Percentiles rank a stretch among this genome's conserved stretches.
phyloP scores from a whole-genome alignment of 2,113 vertebrate species.

The Trichechus manatus region DNA sequence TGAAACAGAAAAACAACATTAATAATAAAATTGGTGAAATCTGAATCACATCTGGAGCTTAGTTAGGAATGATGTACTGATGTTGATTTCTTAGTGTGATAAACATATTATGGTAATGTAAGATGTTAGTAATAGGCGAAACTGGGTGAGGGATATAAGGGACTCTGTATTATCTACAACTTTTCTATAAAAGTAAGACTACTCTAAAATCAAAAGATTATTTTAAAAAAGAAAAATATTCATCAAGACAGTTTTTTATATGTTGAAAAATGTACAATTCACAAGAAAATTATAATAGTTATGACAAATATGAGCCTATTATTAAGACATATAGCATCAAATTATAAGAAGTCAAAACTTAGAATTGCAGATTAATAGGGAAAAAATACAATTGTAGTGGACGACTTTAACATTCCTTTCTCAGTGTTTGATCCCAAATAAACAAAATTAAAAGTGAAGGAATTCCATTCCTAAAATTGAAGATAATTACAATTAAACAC shows the following conservation, averaged over 20 bases:
- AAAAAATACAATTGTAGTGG: background rate
- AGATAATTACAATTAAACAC: background rate
- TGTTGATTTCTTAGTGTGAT: background rate
- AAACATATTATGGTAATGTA: background rate
- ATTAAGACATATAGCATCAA: background rate
- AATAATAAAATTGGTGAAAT: background rate
- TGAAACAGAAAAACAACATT: background rate
- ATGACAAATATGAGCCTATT: background rate
- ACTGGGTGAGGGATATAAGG: background rate
- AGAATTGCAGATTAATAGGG: background rate
- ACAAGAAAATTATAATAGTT: background rate
- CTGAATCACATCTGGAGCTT: background rate
- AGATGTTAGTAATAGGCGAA: background rate
- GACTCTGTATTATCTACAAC: background rate
- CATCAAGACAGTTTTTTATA: background rate
- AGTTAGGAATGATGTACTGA: background rate
- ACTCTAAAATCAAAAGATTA: background rate
- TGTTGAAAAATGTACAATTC: background rate
- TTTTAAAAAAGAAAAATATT: slow-evolving; percentile 20
- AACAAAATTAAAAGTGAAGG: background rate
- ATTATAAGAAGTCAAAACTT: background rate
- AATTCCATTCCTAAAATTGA: no score
- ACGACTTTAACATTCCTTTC: background rate
- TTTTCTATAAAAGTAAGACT: background rate
- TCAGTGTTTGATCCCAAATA: background rate